Percentiles rank a stretch among this genome's conserved stretches.
phyloP scores from a whole-genome alignment of 2,888 invertebrate genomes.

The Ectobius pallidus region DNA sequence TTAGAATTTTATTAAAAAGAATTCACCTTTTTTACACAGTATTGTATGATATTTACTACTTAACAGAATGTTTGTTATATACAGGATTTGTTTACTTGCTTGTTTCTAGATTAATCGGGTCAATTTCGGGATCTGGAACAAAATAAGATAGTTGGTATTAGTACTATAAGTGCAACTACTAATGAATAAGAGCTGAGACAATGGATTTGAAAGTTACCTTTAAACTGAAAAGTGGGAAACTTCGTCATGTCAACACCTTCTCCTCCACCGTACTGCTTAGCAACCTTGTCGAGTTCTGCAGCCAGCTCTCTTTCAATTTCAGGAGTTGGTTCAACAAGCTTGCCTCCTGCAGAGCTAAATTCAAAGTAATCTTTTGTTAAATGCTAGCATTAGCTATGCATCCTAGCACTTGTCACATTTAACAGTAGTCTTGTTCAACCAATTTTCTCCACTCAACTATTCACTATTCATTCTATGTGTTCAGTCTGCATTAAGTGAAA shows the following conservation, averaged over 20 bases:
- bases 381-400: not conserved
- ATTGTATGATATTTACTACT: not conserved
- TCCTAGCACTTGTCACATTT: too few relatives aligned
- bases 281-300: conserved; percentile 79
- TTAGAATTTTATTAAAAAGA: conserved; percentile 7
- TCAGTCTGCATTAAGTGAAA: too few relatives aligned
- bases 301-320: conserved; percentile 75
- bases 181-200: too few relatives aligned
- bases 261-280: conserved; percentile 77
- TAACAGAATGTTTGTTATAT: not conserved
- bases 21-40: not conserved
- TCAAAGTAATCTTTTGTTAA: conserved; percentile 21
- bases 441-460: too few relatives aligned
- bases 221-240: conserved; percentile 85
- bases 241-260: conserved; percentile 83
- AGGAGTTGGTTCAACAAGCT: conserved; percentile 81
- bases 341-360: conserved; percentile 70
- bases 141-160: too few relatives aligned
- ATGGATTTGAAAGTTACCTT: too few relatives aligned
- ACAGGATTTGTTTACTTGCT: not conserved
- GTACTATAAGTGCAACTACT: too few relatives aligned
- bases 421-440: too few relatives aligned
- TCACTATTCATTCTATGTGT: too few relatives aligned
- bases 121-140: conserved; percentile 68
- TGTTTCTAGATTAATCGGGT: conserved; percentile 64